Percentiles rank a stretch among this genome's conserved stretches.
These are phyloP conservation scores for Tolmerus cingulatus DNA, from an alignment of 2,888 invertebrate genomes.

Conservation along the genomic window DNA sequence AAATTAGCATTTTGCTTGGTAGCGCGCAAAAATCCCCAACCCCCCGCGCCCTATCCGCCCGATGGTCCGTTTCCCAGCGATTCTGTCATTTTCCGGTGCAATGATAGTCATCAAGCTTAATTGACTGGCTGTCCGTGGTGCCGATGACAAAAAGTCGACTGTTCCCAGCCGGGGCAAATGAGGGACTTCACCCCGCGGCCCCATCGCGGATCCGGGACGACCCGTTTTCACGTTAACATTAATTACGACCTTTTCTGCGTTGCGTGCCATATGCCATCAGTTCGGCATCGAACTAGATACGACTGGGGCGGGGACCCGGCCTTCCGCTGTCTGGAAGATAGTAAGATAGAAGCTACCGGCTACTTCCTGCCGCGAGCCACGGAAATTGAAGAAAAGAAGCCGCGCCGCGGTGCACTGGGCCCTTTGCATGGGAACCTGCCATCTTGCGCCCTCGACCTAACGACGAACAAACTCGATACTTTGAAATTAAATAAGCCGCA, in stretches of 20 bases:
- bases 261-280: neutral
- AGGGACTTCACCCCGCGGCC: neutral
- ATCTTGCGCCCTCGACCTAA: neutral
- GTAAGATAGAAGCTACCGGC: neutral
- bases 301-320: neutral
- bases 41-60: neutral
- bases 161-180: neutral
- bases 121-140: neutral
- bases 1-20: conserved; percentile 42
- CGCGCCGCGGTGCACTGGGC: neutral
- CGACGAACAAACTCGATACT: neutral
- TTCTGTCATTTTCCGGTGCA: neutral
- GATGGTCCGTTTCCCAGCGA: neutral
- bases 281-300: neutral
- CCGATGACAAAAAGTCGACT: neutral
- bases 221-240: neutral
- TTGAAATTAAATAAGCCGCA: neutral
- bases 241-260: neutral
- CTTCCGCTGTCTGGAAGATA: neutral
- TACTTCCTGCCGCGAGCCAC: neutral
- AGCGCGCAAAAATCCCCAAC: neutral
- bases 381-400: neutral
- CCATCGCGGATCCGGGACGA: neutral
- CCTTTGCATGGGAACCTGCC: neutral
- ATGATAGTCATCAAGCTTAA: neutral